Evolutionary conservation across 2,113 vertebrate genomes (phyloP), one percentile per base, ranked within the genome.

Genomic region (Haemorhous mexicanus): DNA sequence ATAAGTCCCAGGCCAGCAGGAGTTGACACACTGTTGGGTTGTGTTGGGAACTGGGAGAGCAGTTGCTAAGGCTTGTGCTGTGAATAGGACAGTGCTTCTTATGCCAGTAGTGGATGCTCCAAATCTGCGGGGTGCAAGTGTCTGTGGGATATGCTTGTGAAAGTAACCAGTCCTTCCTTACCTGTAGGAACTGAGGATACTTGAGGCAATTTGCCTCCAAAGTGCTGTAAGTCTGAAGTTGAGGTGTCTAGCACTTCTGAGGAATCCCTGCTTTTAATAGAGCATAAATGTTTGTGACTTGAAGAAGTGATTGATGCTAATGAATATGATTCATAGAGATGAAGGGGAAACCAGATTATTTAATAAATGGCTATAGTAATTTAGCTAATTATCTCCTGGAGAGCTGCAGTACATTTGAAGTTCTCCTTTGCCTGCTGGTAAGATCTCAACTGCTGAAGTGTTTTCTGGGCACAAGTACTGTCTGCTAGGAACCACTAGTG

Each of bases 331-430:
- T 74, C 30, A 47, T 81, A 95, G 90, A 94, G 94, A 93, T 89
- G 95, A 97, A 97, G 94, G 92, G 35, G 93, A 97, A 95, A 97
- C 88, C 96, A 97, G 96, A 67, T 90, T 95, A 87, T 97, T 96
- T 95, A 97, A 97, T 95, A 97, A 95, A 93, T 94, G 95, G 93
- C 96, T 97, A 68, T 96, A 97, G 87, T 94, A 97, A 97, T 97
- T 96, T 97, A 97, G 94, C 68, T 98, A 97, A 97, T 97, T 97
- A 95, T 97, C 85, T 97, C 96, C 94, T 95, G 82, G 27, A 92
- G 91, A 97, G 89, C 87, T 97, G 93, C 97, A 95, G 87, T 96
- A 91, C 56, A 90, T 97, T 96, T 95, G 68, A 92, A 96, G 86
- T 96, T 95, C 77, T 97, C 94, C 82, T 94, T 88, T 94, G 90